Base-by-base conservation (phyloP, 1,140 invertebrate species). In the Chionoecetes opilio region DNA sequence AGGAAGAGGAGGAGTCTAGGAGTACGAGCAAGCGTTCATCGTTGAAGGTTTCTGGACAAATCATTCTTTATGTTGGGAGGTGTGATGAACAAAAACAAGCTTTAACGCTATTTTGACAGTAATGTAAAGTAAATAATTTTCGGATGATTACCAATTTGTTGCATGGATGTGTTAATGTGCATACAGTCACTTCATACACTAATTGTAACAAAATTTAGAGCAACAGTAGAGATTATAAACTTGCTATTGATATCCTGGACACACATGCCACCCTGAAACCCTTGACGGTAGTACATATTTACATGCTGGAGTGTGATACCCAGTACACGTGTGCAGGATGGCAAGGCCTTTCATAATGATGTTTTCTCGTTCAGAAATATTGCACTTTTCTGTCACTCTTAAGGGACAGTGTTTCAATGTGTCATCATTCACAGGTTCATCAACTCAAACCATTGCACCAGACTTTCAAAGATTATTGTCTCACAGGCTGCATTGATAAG, bases 391-490 rank as follows among this genome's bases (percentile, higher is more conserved):
- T n/a, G 46, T 53, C 46, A 53, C 46, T 17, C 46, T 14, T 53
- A 53, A 53, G 46, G 9, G 46, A 53, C 21, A 75, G 63, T n/a
- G 63, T 75, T 75, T n/a, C 21, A 75, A 75, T 75, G n/a, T 75
- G 63, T 75, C 63, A 21, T n/a, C 63, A 75, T 75, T 75, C 63
- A 75, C 63, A 11, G n/a, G 63, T 75, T 75, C 63, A 75, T n/a
- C n/a, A 3, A 2, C n/a, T 75, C 63, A 75, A 75, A n/a, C 63
- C 26, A 17, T 75, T 75, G 63, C 63, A 75, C 63, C 63, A n/a
- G 63, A n/a, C n/a, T 75, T 75, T 75, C 46, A 53, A 53, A n/a
- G 63, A 21, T 26, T 75, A n/a, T 75, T 75, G 63, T 75, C 63
- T 75, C 63, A 75, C 63, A n/a, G 63, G 63, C 8, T 75, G 63